Evolutionary conservation across 2,888 invertebrate genomes (phyloP), one percentile per base, ranked within the genome.

Genomic region (Macaria notata): DNA sequence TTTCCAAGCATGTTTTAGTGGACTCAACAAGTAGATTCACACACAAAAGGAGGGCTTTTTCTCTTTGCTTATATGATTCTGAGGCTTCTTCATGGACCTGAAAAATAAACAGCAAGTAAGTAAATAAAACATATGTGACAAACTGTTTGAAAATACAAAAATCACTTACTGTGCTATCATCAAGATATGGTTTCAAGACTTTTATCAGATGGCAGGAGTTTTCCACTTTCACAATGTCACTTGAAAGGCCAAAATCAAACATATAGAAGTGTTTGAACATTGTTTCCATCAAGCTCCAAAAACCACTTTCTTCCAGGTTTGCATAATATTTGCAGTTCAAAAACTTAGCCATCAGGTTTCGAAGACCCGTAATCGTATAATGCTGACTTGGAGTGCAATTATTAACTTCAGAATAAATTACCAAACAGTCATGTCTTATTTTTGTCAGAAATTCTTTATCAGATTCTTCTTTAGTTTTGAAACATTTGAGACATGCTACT

Each of bases 1-100:
- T 86, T 65, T 92, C 88, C 46, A 95, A 77, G 53, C 92, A 88
- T 42, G 73, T 78, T 70, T 86, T 87, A 3, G 92, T 90, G 9
- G 83, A 79, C 58, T 88, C 81, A 3, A 93, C 84, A 36, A 92
- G 68, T 33, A 88, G 67, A 61, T 90, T 83, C 0, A 93, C 78
- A 60, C 83, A 85, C 54, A 77, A 54, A 62, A 71, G 75, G 9
- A 80, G 73, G 9, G 91, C 85, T 52, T 82, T 74, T 31, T 84
- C 82, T 72, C 83, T 92, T 9, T 81, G 72, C 1, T 75, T 63
- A 47, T 71, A 73, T 54, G 79, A 73, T 55, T 87, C 75, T 30
- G 62, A 46, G 54, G 80, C 70, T 39, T 74, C 72, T 30, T 72
- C 68, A 44, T 52, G 4, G n/a, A 9, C 53, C 88, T 88, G n/a